A percentile compares a stretch with the other conserved stretches of the same genome.
Conservation (phyloP, 2,888 invertebrate genomes). For the Cephus pygmeus region DNA sequence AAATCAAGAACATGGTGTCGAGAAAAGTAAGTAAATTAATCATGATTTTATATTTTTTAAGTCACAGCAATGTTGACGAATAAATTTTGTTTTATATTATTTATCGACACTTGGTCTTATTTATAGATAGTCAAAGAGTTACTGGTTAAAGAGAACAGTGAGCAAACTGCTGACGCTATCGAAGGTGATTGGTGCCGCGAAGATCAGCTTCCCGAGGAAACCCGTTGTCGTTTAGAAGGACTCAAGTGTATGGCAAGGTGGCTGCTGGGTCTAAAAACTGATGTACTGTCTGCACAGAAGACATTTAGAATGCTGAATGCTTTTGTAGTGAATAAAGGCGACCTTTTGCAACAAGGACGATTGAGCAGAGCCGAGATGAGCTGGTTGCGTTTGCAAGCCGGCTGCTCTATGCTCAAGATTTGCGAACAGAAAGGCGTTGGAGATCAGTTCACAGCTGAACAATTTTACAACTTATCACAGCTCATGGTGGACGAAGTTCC, state of each 20-base stretch:
- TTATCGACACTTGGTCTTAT: constrained; percentile 3
- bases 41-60: neutral
- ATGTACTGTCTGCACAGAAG: constrained; percentile 89
- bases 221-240: constrained; percentile 91
- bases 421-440: constrained; percentile 97
- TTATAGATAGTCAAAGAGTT: constrained; percentile 91
- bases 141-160: constrained; percentile 81
- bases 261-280: constrained; percentile 90
- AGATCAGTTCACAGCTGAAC: constrained; percentile 93
- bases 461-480: constrained; percentile 93
- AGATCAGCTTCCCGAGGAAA: constrained; percentile 89
- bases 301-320: constrained; percentile 95
- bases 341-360: constrained; percentile 81
- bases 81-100: constrained; percentile 14
- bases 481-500: constrained; percentile 89
- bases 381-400: constrained; percentile 91
- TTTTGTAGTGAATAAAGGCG: constrained; percentile 92
- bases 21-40: constrained; percentile 73
- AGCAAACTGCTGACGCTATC: constrained; percentile 68
- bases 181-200: constrained; percentile 84
- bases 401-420: constrained; percentile 95
- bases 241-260: constrained; percentile 97
- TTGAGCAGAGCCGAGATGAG: constrained; percentile 90
- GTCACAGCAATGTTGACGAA: neutral
- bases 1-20: constrained; percentile 94